A percentile compares a stretch with the other conserved stretches of the same genome.
Conservation (phyloP, 2,797 vertebrate genomes). For the Phylloscopus collybita region DNA sequence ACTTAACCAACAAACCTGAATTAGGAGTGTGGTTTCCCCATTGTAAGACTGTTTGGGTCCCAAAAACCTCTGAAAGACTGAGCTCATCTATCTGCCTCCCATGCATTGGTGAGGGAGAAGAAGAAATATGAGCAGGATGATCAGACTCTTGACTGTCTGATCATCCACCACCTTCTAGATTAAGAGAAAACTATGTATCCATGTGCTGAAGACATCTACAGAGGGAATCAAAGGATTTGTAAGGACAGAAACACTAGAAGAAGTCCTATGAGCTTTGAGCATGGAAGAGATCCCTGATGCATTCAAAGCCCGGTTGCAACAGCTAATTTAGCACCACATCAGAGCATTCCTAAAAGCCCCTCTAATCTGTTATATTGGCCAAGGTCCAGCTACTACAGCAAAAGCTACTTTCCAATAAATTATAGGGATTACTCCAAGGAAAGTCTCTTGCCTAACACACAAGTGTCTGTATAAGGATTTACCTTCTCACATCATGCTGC, state of each 20-base stretch:
- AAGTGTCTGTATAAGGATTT: background rate
- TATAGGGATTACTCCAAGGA: background rate
- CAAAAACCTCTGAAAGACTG: background rate
- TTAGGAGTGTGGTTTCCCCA: background rate
- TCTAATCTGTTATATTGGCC: background rate
- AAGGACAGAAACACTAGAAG: background rate
- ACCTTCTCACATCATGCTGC: background rate
- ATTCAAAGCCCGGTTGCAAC: background rate
- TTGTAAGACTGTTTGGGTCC: background rate
- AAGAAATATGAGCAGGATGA: background rate
- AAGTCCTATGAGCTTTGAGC: background rate
- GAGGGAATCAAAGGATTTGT: background rate
- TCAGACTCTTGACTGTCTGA: background rate
- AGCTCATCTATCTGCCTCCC: background rate
- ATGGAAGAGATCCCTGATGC: fast-evolving
- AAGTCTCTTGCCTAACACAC: background rate
- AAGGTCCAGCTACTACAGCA: background rate
- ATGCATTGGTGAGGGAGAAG: background rate
- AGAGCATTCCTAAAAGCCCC: background rate
- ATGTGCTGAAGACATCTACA: background rate
- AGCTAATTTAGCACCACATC: background rate
- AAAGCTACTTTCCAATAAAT: background rate
- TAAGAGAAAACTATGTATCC: background rate
- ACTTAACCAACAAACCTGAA: background rate
- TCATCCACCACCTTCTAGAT: background rate